Conservation (phyloP, 2,797 vertebrate species). For the Phalanger gymnotis region DNA sequence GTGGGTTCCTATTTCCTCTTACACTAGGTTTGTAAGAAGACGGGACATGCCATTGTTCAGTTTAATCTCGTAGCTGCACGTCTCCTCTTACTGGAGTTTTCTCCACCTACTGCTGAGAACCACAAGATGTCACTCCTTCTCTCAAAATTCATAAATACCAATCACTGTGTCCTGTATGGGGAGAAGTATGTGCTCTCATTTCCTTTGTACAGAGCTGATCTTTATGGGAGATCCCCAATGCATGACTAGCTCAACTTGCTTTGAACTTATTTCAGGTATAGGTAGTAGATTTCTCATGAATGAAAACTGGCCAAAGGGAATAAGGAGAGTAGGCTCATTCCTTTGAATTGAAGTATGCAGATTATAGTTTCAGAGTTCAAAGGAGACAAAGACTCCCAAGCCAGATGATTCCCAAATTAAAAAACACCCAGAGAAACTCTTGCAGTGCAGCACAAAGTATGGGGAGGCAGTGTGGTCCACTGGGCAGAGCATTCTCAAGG, state of each 20-base stretch:
- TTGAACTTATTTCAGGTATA: background rate
- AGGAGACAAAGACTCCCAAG: background rate
- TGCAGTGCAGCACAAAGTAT: background rate
- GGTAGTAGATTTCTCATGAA: rapidly evolving
- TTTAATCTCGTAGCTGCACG: background rate
- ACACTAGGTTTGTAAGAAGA: background rate
- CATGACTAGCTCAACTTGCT: background rate
- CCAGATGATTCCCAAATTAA: conserved; percentile 9
- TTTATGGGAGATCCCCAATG: background rate
- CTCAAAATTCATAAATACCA: rapidly evolving
- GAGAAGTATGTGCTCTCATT: rapidly evolving
- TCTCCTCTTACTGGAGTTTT: background rate
- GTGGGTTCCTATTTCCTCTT: background rate
- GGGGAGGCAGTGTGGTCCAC: background rate
- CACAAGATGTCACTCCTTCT: background rate
- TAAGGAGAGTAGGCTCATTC: background rate
- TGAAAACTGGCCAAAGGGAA: background rate
- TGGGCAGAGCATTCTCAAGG: background rate
- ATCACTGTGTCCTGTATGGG: rapidly evolving
- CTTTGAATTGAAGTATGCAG: background rate
- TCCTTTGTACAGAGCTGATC: background rate
- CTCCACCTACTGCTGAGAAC: background rate
- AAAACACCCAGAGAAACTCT: background rate
- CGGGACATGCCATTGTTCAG: background rate
- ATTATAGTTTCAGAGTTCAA: background rate